phyloP scores from a whole-genome alignment of 2,888 invertebrate species.

The Conus canariensis region DNA sequence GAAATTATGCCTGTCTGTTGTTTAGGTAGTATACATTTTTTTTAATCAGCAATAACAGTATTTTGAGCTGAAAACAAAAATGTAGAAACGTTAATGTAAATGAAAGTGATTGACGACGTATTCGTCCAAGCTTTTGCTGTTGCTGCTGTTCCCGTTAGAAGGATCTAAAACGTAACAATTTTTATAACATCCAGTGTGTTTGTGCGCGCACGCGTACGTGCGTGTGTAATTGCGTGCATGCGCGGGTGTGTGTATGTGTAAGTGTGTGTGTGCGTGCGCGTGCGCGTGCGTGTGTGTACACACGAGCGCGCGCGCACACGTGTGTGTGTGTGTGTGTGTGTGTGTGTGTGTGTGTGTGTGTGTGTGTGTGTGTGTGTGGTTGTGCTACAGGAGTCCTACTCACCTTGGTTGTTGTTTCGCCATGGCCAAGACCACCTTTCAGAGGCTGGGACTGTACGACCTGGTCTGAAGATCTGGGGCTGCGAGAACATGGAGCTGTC shows the following conservation, averaged over 20 bases:
- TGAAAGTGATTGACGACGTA: too few species aligned
- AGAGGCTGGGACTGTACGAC: conserved; percentile 93
- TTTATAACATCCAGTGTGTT: background rate
- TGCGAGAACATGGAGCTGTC: conserved; percentile 98
- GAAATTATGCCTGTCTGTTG: too few species aligned
- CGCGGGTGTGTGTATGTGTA: background rate
- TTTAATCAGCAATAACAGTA: too few species aligned
- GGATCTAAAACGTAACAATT: too few species aligned
- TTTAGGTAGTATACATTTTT: too few species aligned
- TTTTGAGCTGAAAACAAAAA: too few species aligned
- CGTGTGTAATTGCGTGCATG: background rate
- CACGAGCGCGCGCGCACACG: background rate
- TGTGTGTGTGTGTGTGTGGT: background rate
- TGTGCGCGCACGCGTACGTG: background rate
- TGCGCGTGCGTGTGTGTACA: background rate
- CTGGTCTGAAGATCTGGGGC: conserved; percentile 98
- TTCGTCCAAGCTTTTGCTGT: too few species aligned
- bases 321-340: background rate
- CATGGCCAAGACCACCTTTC: conserved; percentile 91
- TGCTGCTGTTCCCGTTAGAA: too few species aligned
- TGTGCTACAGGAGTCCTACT: conserved; percentile 50
- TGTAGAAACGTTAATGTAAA: too few species aligned
- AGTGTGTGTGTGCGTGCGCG: background rate
- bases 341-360: background rate
- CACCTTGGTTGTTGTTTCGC: conserved; percentile 92